Base-by-base conservation (phyloP, 2,888 invertebrate species). In the Patella pellucida region DNA sequence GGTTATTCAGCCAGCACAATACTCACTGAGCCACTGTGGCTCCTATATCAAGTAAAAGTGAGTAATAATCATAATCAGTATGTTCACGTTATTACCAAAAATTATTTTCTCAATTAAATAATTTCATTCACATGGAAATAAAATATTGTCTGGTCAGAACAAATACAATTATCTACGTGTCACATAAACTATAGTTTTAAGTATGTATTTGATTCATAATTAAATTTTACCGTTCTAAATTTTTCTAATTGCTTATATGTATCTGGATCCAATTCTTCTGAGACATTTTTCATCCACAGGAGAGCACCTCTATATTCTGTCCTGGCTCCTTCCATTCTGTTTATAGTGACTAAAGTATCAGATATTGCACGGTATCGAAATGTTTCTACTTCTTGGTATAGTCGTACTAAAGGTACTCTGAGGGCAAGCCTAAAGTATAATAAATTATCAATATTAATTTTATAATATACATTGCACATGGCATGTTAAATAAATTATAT, bases 261-360 rank as follows among this genome's bases (percentile, higher is more conserved):
- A 89, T 99, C 99, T 0, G 99, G 99, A 91, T 99, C 98, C 54
- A 99, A 93, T 89, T 98, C 96, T 78, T 95, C 94, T 62, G 98
- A 97, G 1, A 96, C 95, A 77, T 98, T 97, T 92, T 99, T 99
- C 98, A 99, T 99, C 99, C 99, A 99, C 82, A 93, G 84, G 67
- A 93, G 90, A 62, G 93, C 92, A 9, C 93, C 99, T 73, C 99
- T 93, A 91, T 99, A 99, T 88, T 98, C 98, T 9, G 97, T 97
- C 78, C 99, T 93, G 5, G 96, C 94, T 89, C 96, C 96, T 91
- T 99, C 99, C 97, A 99, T 98, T 71, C 95, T 94, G 72, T 95
- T 94, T 5, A 99, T 95, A 1, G 98, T 99, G 74, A 94, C 93
- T 74, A 96, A 93, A 76, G 98, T 98, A 91, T 99, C 99, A 73